Conservation (phyloP, 2,113 vertebrate genomes). For the Salvelinus alpinus region DNA sequence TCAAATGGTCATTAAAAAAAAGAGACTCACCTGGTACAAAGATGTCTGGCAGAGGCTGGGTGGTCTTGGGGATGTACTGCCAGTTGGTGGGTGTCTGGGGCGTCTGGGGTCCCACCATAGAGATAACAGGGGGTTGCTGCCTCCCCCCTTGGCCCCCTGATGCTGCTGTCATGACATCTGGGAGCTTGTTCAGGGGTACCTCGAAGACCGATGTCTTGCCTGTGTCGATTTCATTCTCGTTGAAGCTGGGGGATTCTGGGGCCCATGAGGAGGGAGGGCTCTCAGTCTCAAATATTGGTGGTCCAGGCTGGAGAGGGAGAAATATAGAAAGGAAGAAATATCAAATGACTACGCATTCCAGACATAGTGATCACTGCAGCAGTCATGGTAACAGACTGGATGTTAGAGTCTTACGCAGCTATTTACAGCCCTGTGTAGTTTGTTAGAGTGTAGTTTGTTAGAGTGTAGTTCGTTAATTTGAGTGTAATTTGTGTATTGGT, state of each 20-base stretch:
- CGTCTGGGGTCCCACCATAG: conserved; percentile 32
- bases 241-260: background rate
- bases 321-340: no score
- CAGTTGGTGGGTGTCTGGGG: conserved; percentile 25
- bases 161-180: background rate
- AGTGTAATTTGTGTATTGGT: background rate
- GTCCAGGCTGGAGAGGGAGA: background rate
- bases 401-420: no score
- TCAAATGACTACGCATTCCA: no score
- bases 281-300: conserved; percentile 12
- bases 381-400: no score
- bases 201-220: background rate
- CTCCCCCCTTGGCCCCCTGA: background rate
- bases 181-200: conserved; percentile 23
- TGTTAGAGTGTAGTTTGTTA: no score
- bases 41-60: background rate
- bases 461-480: background rate
- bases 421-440: no score
- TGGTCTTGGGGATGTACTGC: conserved; percentile 22
- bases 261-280: background rate
- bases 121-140: background rate
- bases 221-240: conserved; percentile 13
- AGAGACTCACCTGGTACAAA: conserved; percentile 49
- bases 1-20: background rate
- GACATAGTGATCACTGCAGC: no score